These are phyloP conservation scores for Gymnocypris eckloni DNA, from an alignment of 2,797 vertebrate genomes.

Conservation along the genomic window DNA sequence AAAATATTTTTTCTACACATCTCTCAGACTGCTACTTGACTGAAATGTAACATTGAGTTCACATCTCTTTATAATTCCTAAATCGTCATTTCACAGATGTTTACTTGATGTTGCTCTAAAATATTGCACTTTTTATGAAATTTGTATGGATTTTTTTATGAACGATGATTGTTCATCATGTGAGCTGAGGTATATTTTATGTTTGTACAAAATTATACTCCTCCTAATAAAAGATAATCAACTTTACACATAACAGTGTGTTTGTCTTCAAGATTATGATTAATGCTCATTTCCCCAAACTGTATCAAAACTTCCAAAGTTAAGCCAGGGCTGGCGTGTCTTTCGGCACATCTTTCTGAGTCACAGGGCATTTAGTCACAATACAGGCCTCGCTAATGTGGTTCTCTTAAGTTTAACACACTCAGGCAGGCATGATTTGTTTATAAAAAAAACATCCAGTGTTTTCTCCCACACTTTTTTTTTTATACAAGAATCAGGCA, in stretches of 20 bases:
- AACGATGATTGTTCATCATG: slow-evolving; percentile 20
- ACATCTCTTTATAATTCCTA: slow-evolving; percentile 2
- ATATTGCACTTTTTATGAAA: slow-evolving; percentile 36
- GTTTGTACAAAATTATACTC: slow-evolving; percentile 50
- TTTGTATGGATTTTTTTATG: neutral
- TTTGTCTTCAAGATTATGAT: neutral
- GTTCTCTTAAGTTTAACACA: slow-evolving; percentile 2
- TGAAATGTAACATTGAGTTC: slow-evolving; percentile 11
- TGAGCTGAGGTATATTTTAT: slow-evolving; percentile 34
- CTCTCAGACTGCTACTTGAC: slow-evolving; percentile 20
- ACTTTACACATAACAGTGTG: neutral
- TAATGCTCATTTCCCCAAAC: slow-evolving; percentile 3
- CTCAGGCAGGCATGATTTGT: slow-evolving; percentile 22
- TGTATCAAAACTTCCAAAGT: slow-evolving; percentile 1
- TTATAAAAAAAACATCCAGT: slow-evolving; percentile 35
- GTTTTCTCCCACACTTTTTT: slow-evolving; percentile 61
- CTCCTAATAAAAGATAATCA: slow-evolving; percentile 49
- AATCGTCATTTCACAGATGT: neutral
- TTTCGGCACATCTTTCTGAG: neutral
- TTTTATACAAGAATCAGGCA: slow-evolving; percentile 35
- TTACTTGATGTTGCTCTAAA: slow-evolving; percentile 13
- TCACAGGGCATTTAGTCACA: slow-evolving; percentile 19
- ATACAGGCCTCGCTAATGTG: slow-evolving; percentile 3
- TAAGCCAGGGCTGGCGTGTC: neutral
- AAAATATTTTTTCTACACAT: neutral